Evolutionary conservation across 2,113 vertebrate genomes (phyloP).

Genomic region (Zosterops borbonicus): DNA sequence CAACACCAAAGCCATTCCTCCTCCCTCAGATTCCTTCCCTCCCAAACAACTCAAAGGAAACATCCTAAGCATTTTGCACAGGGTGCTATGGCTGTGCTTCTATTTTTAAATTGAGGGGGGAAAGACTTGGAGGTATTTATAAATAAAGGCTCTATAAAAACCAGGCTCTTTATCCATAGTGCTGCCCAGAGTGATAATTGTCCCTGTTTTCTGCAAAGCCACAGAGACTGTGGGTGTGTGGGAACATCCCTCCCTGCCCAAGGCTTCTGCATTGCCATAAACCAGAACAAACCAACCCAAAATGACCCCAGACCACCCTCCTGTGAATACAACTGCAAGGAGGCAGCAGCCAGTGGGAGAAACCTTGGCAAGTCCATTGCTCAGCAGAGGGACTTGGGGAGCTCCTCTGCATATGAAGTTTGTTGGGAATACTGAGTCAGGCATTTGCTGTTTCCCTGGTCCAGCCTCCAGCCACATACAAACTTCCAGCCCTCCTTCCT

Average conservation of each 20-base stretch:
- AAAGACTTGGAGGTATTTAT: conserved; percentile 12
- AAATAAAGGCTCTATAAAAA: conserved; percentile 15
- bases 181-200: background rate
- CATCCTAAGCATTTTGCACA: background rate
- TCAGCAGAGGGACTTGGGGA: accelerated
- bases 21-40: conserved; percentile 5
- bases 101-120: conserved; percentile 11
- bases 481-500: background rate
- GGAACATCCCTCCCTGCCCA: background rate
- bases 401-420: background rate
- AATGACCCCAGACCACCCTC: background rate
- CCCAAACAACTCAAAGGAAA: conserved; percentile 7
- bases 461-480: background rate
- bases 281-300: background rate
- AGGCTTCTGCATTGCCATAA: background rate
- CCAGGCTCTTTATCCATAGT: background rate
- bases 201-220: background rate
- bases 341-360: background rate
- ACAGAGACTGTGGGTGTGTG: accelerated
- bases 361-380: accelerated
- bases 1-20: background rate
- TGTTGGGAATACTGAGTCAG: background rate
- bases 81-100: background rate
- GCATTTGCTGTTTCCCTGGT: background rate
- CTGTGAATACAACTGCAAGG: background rate